phyloP scores from a whole-genome alignment of 2,113 vertebrate species.

The Verasper variegatus region DNA sequence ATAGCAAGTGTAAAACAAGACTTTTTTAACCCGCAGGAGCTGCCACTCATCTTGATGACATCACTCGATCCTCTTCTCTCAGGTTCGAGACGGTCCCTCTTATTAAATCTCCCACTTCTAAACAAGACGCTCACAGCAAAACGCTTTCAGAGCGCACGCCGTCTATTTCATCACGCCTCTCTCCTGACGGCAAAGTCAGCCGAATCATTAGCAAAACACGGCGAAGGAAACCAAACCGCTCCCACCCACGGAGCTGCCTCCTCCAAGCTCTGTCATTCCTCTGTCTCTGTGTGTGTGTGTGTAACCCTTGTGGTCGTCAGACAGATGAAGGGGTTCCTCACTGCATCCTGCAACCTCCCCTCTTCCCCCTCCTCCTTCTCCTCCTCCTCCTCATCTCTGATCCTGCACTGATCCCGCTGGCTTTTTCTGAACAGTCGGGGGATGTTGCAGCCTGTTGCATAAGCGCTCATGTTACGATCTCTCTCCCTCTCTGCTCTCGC shows the following conservation, averaged over 20 bases:
- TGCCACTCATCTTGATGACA: background rate
- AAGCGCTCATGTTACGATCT: slow-evolving; percentile 59
- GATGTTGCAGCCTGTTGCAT: slow-evolving; percentile 77
- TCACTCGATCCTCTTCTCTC: background rate
- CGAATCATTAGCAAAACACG: slow-evolving; percentile 54
- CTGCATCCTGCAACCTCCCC: background rate
- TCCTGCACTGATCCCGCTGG: slow-evolving; percentile 49
- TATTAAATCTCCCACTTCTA: slow-evolving; percentile 13
- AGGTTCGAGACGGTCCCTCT: background rate
- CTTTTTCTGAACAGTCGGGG: slow-evolving; percentile 42
- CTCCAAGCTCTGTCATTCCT: slow-evolving; percentile 33
- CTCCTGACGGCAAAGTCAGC: slow-evolving; percentile 35
- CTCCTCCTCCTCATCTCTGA: slow-evolving; percentile 27
- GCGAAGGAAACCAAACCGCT: slow-evolving; percentile 38
- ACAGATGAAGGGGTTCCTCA: slow-evolving; percentile 49
- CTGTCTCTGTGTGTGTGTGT: background rate
- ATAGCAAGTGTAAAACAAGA: background rate
- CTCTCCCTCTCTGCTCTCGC: slow-evolving; percentile 2
- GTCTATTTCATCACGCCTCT: slow-evolving; percentile 54
- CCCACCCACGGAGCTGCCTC: slow-evolving; percentile 26
- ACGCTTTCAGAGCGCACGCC: slow-evolving; percentile 30
- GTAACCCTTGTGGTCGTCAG: slow-evolving; percentile 13
- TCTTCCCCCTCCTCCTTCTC: background rate
- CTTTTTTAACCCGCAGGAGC: background rate
- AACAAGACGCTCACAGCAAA: slow-evolving; percentile 39